Percentiles rank a stretch among this genome's conserved stretches.
phyloP scores from a whole-genome alignment of 2,888 invertebrate genomes.

The Pecten maximus region DNA sequence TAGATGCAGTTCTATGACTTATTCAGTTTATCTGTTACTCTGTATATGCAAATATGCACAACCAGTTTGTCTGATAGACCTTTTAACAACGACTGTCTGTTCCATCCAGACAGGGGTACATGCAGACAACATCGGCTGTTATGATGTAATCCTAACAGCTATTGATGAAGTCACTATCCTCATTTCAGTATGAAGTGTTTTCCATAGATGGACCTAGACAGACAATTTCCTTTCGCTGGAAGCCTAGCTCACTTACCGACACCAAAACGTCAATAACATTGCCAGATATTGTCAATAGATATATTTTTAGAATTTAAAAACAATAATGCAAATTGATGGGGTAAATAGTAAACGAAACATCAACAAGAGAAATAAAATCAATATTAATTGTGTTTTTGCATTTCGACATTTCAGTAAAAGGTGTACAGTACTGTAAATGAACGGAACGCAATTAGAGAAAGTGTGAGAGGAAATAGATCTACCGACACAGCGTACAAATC shows the following conservation, averaged over 20 bases:
- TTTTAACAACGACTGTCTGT: not conserved
- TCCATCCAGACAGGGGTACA: not conserved
- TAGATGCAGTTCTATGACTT: too few relatives aligned
- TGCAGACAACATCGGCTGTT: not conserved
- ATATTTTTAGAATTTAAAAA: not conserved
- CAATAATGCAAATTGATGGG: not conserved
- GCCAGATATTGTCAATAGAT: not conserved
- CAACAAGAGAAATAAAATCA: not conserved
- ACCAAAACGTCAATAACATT: not conserved
- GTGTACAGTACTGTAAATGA: not conserved
- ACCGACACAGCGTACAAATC: not conserved
- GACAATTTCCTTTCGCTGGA: not conserved
- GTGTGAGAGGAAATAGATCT: not conserved
- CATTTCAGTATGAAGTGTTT: not conserved
- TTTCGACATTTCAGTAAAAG: not conserved
- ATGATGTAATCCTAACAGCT: not conserved
- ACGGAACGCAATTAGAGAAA: not conserved
- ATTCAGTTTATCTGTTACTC: too few relatives aligned
- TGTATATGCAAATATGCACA: too few relatives aligned
- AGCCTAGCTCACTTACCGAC: not conserved
- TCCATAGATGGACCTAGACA: not conserved
- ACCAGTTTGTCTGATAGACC: too few relatives aligned
- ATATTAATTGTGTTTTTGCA: not conserved
- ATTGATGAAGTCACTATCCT: not conserved
- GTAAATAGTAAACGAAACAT: not conserved